These are phyloP conservation scores for Scytalopus superciliaris DNA, from an alignment of 2,113 vertebrate species.

Conservation along the genomic window DNA sequence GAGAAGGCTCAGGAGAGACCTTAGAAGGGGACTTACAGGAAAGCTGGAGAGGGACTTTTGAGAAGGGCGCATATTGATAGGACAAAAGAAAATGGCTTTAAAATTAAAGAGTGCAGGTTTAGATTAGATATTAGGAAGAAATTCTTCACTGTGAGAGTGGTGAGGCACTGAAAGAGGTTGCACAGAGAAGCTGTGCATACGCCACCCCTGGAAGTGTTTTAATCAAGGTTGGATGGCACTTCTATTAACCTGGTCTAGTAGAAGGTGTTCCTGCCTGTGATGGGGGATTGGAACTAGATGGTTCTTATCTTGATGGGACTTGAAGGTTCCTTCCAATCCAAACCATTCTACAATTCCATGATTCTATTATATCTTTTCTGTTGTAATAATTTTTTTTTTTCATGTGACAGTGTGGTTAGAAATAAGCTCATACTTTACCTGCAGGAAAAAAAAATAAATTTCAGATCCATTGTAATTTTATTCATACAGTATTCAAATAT, in stretches of 20 bases:
- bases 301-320: not conserved
- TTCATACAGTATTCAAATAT: not conserved
- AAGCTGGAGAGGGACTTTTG: not conserved
- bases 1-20: not conserved
- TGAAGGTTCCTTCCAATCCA: not conserved
- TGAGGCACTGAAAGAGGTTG: not conserved
- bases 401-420: not conserved
- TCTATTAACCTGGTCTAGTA: not conserved
- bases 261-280: not conserved
- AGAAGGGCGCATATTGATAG: rapidly evolving
- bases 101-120: not conserved
- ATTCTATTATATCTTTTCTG: not conserved
- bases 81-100: not conserved
- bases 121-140: not conserved
- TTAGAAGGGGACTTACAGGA: not conserved
- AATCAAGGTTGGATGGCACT: not conserved
- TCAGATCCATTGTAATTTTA: not conserved
- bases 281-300: not conserved
- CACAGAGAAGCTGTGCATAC: not conserved
- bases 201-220: not conserved
- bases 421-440: not conserved
- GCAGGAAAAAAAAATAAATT: not conserved
- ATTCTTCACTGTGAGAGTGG: not conserved
- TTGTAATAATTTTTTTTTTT: not conserved
- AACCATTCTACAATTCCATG: not conserved